phyloP scores from a whole-genome alignment of 2,888 invertebrate genomes.

The Cephus rjabovi region DNA sequence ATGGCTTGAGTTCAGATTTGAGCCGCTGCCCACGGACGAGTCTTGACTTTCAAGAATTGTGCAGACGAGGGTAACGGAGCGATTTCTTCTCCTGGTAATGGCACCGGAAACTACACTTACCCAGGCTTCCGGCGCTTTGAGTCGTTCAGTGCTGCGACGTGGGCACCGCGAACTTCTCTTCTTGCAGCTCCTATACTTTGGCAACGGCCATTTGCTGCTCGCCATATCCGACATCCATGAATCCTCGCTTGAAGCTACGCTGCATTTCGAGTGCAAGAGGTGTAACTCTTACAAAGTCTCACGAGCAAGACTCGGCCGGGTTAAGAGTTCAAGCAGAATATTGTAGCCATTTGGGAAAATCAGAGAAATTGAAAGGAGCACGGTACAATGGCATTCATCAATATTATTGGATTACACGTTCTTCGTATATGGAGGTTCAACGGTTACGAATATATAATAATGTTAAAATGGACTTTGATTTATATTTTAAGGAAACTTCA shows the following conservation, averaged over 20 bases:
- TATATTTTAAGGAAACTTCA: background rate
- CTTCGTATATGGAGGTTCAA: background rate
- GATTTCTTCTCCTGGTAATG: slow-evolving; percentile 49
- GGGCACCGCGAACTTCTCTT: slow-evolving; percentile 15
- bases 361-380: background rate
- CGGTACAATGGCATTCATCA: background rate
- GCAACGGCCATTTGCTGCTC: slow-evolving; percentile 38
- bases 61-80: slow-evolving; percentile 41
- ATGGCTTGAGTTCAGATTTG: background rate
- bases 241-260: slow-evolving; percentile 26
- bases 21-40: slow-evolving; percentile 1
- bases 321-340: background rate
- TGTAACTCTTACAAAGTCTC: background rate
- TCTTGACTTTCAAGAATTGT: slow-evolving; percentile 22
- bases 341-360: background rate
- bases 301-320: background rate
- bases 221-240: slow-evolving; percentile 50
- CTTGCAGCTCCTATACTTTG: slow-evolving; percentile 29
- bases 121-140: slow-evolving; percentile 51
- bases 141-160: slow-evolving; percentile 31
- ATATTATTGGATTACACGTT: background rate
- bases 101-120: slow-evolving; percentile 60
- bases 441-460: background rate
- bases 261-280: background rate
- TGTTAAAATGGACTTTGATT: background rate